Evolutionary conservation across 2,888 invertebrate genomes (phyloP), one percentile per base, ranked within the genome.

Genomic region (Tipula vernalis): DNA sequence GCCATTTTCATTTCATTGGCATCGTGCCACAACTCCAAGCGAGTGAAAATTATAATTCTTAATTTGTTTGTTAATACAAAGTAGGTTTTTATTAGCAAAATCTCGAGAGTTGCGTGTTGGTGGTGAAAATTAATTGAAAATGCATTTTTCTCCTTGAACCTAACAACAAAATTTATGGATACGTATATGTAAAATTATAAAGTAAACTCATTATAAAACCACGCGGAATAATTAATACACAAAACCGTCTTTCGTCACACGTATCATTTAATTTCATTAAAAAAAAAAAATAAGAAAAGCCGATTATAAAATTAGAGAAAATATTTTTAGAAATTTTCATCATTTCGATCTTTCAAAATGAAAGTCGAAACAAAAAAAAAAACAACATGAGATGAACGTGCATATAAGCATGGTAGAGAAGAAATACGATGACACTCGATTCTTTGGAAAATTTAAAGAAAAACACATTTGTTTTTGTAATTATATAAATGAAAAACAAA

Each of bases 401-500:
- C 71, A 15, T 15, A 5, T 15, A 5, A 2, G 51, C 15, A 15
- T 2, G 28, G 28, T 28, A 12, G 71, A 71, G 71, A 28, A 12
- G 10, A 71, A 71, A 71, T 15, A 57, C 15, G 51, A 57, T 8
- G 51, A 57, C 51, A 71, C 10, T 8, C 8, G 8, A 51, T 15
- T 71, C 28, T 57, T 57, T 71, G 71, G 71, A 71, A 71, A 71
- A 71, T 71, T 71, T 28, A 71, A 71, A 28, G 28, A 71, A 71
- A 71, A 28, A 28, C 71, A 71, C 4, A 15, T 51, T 51, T 51
- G 51, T 71, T 71, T 18, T 71, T 71, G 18, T 71, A 71, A 28
- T 71, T 71, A 71, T 71, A 71, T 71, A 71, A 71, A 71, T 71
- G 71, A 71, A 71, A 71, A 71, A 71, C 71, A 71, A 71, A 71